Evolutionary conservation across 2,113 vertebrate genomes (phyloP).

Genomic region (Ramphastos sulfuratus): DNA sequence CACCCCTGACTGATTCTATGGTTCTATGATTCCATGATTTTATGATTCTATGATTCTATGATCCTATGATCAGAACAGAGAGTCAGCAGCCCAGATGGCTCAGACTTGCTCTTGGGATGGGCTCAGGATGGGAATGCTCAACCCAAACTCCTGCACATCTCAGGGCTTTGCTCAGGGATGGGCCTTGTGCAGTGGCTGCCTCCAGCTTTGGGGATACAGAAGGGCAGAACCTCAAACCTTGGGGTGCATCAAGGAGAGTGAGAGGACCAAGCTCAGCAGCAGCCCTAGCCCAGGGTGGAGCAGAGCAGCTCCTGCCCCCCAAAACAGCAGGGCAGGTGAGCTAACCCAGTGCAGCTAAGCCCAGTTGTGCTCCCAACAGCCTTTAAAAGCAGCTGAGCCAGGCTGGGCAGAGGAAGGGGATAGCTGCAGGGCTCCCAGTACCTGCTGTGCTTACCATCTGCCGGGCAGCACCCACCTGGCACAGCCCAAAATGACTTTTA

Average conservation of each 20-base stretch:
- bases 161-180: background rate
- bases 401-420: background rate
- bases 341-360: background rate
- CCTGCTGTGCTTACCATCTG: background rate
- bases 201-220: background rate
- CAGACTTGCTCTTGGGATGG: background rate
- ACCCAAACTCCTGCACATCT: background rate
- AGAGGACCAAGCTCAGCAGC: rapidly evolving
- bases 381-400: background rate
- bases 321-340: too few relatives aligned
- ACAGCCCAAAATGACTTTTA: rapidly evolving
- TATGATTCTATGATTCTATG: too few relatives aligned
- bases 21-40: too few relatives aligned
- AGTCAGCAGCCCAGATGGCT: background rate
- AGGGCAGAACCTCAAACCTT: background rate
- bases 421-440: rapidly evolving
- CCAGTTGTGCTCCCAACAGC: rapidly evolving
- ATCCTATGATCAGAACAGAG: rapidly evolving
- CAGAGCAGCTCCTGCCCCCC: background rate
- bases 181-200: background rate
- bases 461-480: background rate
- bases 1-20: too few relatives aligned
- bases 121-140: background rate
- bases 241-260: background rate
- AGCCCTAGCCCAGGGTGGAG: rapidly evolving